Evolutionary conservation across 2,113 vertebrate genomes (phyloP).

Genomic region (Brachionichthys hirsutus): DNA sequence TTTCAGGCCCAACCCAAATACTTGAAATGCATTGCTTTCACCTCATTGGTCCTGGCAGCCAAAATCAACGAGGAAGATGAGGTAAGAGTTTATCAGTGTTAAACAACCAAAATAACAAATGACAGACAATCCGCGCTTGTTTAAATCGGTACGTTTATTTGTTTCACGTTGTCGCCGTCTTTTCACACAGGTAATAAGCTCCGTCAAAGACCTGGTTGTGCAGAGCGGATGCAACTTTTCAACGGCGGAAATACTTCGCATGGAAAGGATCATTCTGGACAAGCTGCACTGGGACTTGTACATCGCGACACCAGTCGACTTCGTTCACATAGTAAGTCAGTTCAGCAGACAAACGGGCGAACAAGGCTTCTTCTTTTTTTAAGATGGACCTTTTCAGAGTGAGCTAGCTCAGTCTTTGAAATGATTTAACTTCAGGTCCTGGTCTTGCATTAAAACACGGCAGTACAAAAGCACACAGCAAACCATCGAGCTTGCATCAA

Average conservation of each 20-base stretch:
- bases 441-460: conserved; percentile 39
- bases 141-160: conserved; percentile 74
- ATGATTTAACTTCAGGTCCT: conserved; percentile 27
- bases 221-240: conserved; percentile 83
- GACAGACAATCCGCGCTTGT: background rate
- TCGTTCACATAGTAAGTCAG: conserved; percentile 84
- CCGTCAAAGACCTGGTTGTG: conserved; percentile 78
- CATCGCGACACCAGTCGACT: conserved; percentile 83
- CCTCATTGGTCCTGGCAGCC: conserved; percentile 82
- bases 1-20: conserved; percentile 80
- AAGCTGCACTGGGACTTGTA: conserved; percentile 88
- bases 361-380: background rate
- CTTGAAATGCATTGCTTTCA: conserved; percentile 76
- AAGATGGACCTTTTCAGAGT: conserved; percentile 17
- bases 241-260: conserved; percentile 85
- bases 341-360: conserved; percentile 33
- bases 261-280: conserved; percentile 85
- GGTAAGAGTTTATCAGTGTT: conserved; percentile 46
- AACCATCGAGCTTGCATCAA: conserved; percentile 44
- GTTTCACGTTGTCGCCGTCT: conserved; percentile 65
- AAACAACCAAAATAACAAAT: background rate
- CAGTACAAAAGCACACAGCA: conserved; percentile 54
- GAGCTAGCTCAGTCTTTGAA: conserved; percentile 6
- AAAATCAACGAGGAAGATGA: conserved; percentile 85
- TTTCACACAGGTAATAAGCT: conserved; percentile 83